Percentiles rank a stretch among this genome's conserved stretches.
Conservation (phyloP, 2,113 vertebrate genomes). For the Oreotrochilus melanogaster region DNA sequence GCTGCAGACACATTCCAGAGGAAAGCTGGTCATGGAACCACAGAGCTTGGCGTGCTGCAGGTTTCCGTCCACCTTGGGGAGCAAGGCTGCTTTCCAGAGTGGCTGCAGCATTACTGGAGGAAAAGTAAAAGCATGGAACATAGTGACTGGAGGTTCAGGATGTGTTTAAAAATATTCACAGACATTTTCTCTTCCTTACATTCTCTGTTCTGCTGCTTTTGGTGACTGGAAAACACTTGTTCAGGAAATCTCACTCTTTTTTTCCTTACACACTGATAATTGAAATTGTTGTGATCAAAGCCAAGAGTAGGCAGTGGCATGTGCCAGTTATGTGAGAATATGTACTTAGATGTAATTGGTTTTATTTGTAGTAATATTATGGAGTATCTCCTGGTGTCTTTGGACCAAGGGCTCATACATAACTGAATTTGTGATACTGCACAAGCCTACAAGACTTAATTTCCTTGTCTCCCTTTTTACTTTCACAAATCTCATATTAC, state of each 20-base stretch:
- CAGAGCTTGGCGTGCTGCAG: background rate
- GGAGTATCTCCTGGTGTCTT: background rate
- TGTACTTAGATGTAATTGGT: background rate
- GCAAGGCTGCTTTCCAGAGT: background rate
- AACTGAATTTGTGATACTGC: background rate
- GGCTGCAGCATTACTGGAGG: background rate
- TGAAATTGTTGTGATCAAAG: background rate
- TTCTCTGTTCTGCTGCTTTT: background rate
- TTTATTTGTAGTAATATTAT: background rate
- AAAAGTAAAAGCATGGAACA: background rate
- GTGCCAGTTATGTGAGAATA: background rate
- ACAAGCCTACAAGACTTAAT: background rate
- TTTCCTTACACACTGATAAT: fast-evolving
- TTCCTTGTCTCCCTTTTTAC: background rate
- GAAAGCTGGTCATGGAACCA: background rate
- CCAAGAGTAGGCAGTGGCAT: background rate
- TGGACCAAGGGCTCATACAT: background rate
- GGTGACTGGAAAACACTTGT: background rate
- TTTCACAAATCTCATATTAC: background rate
- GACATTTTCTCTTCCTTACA: too few species aligned
- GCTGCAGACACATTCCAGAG: background rate
- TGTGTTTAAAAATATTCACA: background rate
- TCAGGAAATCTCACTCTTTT: background rate
- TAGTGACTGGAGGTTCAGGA: background rate
- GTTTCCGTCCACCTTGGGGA: background rate